A percentile compares a stretch with the other conserved stretches of the same genome.
phyloP scores from a whole-genome alignment of 2,888 invertebrate genomes.

The Anoplius nigerrimus region DNA sequence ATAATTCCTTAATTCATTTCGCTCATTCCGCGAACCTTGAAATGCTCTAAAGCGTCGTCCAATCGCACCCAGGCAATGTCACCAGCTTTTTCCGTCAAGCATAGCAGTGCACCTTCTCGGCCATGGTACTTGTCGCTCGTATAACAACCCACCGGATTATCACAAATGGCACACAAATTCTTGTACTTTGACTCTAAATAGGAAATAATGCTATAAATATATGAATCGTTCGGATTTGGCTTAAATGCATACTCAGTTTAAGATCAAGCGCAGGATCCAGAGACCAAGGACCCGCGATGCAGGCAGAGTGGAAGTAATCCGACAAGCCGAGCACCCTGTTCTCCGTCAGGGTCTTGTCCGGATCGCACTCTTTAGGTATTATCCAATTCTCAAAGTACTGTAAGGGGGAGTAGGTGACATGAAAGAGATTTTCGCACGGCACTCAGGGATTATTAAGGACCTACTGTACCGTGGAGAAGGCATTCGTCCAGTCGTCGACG shows the following conservation, averaged over 20 bases:
- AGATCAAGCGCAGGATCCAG: conserved; percentile 80
- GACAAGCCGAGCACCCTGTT: conserved; percentile 86
- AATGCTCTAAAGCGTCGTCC: conserved; percentile 82
- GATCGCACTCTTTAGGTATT: conserved; percentile 84
- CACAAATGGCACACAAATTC: conserved; percentile 85
- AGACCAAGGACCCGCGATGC: conserved; percentile 92
- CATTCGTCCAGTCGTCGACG: conserved; percentile 84
- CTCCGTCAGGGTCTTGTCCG: conserved; percentile 82
- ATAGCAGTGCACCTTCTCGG: conserved; percentile 86
- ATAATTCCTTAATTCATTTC: background rate
- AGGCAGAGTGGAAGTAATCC: conserved; percentile 86
- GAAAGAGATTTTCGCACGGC: background rate
- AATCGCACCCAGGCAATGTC: conserved; percentile 89
- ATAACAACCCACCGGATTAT: conserved; percentile 79
- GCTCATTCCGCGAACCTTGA: conserved; percentile 77
- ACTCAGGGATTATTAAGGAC: background rate
- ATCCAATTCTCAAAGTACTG: conserved; percentile 86
- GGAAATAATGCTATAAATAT: no score
- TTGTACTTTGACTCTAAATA: conserved; percentile 82
- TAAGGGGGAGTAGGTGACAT: conserved; percentile 45
- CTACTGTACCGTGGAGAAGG: conserved; percentile 83
- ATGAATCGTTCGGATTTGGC: no score
- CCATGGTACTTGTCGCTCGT: conserved; percentile 88
- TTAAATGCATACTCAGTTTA: conserved; percentile 80
- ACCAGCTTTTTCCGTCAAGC: conserved; percentile 86